A percentile compares a stretch with the other conserved stretches of the same genome.
phyloP scores from a whole-genome alignment of 2,888 invertebrate species.

The Globia sparganii region DNA sequence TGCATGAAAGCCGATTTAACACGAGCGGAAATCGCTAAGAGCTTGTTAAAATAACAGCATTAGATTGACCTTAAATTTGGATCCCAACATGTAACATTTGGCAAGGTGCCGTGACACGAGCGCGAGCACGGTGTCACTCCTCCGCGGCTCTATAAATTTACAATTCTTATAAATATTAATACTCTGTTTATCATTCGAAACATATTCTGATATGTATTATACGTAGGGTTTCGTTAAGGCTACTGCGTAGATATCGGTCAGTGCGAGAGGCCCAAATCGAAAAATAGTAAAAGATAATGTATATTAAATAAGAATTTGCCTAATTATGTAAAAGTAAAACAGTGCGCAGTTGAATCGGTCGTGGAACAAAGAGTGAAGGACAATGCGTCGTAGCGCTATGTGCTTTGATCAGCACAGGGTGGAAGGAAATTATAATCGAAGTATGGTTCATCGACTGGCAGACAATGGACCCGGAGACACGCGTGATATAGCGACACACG shows the following conservation, averaged over 20 bases:
- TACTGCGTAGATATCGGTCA: slow-evolving; percentile 26
- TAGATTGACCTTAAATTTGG: slow-evolving; percentile 63
- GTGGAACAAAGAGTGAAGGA: slow-evolving; percentile 56
- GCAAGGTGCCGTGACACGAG: slow-evolving; percentile 69
- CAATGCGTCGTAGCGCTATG: slow-evolving; percentile 63
- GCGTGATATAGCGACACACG: slow-evolving; percentile 32
- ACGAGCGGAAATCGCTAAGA: not conserved
- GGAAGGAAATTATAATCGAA: slow-evolving; percentile 61
- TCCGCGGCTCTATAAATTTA: slow-evolving; percentile 41
- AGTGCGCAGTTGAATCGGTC: slow-evolving; percentile 36
- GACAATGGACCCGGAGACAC: slow-evolving; percentile 69
- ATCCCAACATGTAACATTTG: slow-evolving; percentile 72
- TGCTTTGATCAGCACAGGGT: slow-evolving; percentile 64
- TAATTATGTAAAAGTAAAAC: slow-evolving; percentile 46
- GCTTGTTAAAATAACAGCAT: slow-evolving; percentile 30
- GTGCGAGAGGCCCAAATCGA: slow-evolving; percentile 6
- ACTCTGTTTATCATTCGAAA: slow-evolving; percentile 36
- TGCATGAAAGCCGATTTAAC: slow-evolving; percentile 5
- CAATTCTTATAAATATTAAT: slow-evolving; percentile 53
- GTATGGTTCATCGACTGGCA: slow-evolving; percentile 72
- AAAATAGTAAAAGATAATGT: slow-evolving; percentile 25
- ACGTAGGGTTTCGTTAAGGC: slow-evolving; percentile 1
- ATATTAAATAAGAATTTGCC: slow-evolving; percentile 28
- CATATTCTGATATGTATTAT: slow-evolving; percentile 27
- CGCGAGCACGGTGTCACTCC: slow-evolving; percentile 48